Conservation (phyloP, 2,888 invertebrate genomes). For the Euzophera pinguis region DNA sequence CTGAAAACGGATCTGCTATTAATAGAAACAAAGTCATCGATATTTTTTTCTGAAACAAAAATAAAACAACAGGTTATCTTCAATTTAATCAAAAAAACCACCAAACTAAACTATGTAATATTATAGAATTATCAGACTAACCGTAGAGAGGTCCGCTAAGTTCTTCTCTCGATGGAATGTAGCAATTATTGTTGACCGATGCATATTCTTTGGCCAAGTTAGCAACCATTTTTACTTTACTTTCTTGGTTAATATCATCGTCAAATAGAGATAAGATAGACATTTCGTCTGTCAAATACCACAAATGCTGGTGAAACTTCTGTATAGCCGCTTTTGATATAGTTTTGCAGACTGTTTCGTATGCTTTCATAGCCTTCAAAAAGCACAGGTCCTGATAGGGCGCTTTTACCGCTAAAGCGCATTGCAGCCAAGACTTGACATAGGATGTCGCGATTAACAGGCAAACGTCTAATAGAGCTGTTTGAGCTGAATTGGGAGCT, state of each 20-base stretch:
- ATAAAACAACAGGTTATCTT: not conserved
- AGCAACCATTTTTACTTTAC: not conserved
- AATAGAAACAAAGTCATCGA: not conserved
- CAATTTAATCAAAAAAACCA: too few relatives aligned
- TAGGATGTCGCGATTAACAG: slow-evolving; percentile 14
- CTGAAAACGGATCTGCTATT: not conserved
- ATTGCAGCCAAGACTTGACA: slow-evolving; percentile 14
- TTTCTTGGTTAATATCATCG: not conserved
- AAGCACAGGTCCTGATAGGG: slow-evolving; percentile 16
- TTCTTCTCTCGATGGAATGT: not conserved
- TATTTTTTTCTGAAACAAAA: not conserved
- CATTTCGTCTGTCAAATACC: not conserved
- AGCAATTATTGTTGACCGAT: not conserved
- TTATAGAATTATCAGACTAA: too few relatives aligned
- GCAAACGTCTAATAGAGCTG: slow-evolving; percentile 15
- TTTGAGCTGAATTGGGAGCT: slow-evolving; percentile 11
- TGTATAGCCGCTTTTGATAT: slow-evolving; percentile 19
- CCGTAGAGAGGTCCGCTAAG: not conserved
- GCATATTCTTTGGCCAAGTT: not conserved
- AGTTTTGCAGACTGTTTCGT: slow-evolving; percentile 12
- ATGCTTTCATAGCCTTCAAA: slow-evolving; percentile 6
- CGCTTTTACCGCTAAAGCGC: slow-evolving; percentile 13
- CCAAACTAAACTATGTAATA: too few relatives aligned
- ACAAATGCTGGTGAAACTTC: slow-evolving; percentile 19
- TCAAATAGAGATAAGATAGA: not conserved